phyloP scores from a whole-genome alignment of 2,888 invertebrate genomes.

The Nomada ferruginata region DNA sequence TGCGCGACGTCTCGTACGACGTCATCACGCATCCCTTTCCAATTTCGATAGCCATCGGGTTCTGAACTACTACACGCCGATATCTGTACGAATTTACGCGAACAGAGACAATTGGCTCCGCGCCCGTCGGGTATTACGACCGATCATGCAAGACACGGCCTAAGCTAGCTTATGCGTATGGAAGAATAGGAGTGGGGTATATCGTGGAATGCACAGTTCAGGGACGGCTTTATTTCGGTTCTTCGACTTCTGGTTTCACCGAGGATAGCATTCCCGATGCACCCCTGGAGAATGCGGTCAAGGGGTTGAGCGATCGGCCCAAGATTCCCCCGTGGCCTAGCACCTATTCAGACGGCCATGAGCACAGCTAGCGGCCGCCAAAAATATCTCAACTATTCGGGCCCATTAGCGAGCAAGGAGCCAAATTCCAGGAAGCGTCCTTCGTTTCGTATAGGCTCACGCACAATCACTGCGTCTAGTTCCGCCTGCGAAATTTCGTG shows the following conservation, averaged over 20 bases:
- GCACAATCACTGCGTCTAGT: slow-evolving; percentile 71
- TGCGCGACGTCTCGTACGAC: not conserved
- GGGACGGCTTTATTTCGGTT: slow-evolving; percentile 62
- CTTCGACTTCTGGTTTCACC: slow-evolving; percentile 60
- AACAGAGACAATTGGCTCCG: slow-evolving; percentile 13
- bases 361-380: slow-evolving; percentile 63
- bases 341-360: slow-evolving; percentile 49
- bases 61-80: not conserved
- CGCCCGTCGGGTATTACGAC: not conserved
- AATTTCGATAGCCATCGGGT: slow-evolving; percentile 6
- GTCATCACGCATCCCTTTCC: not conserved
- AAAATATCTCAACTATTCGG: slow-evolving; percentile 80
- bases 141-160: slow-evolving; percentile 39
- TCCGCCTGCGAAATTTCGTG: slow-evolving; percentile 33
- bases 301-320: slow-evolving; percentile 65
- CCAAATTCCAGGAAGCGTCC: slow-evolving; percentile 21
- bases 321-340: slow-evolving; percentile 51
- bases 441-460: slow-evolving; percentile 17
- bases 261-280: slow-evolving; percentile 73
- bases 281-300: slow-evolving; percentile 70
- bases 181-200: slow-evolving; percentile 17
- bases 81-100: slow-evolving; percentile 7
- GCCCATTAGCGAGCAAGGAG: slow-evolving; percentile 69
- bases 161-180: slow-evolving; percentile 22
- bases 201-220: slow-evolving; percentile 28